Conservation (phyloP, 2,888 invertebrate species). For the Pyrrhosoma nymphula region DNA sequence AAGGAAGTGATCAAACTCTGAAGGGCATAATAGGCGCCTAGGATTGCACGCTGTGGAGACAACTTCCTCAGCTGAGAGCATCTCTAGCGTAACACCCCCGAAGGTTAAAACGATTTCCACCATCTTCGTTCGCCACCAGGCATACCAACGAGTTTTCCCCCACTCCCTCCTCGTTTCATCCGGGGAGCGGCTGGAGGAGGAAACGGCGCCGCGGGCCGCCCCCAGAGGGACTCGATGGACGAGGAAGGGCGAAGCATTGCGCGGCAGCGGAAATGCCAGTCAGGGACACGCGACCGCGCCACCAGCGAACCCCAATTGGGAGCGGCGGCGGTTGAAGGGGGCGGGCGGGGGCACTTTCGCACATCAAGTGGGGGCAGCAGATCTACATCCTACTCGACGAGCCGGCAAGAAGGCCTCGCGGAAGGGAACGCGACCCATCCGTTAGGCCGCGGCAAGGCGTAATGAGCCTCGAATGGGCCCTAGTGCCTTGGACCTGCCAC, state of each 20-base stretch:
- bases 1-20: too few species aligned
- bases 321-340: neutral
- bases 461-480: neutral
- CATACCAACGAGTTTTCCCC: too few species aligned
- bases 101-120: too few species aligned
- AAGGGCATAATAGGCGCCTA: too few species aligned
- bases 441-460: too few species aligned
- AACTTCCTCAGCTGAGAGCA: too few species aligned
- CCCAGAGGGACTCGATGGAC: neutral
- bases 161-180: too few species aligned
- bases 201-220: constrained; percentile 37
- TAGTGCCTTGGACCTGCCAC: neutral
- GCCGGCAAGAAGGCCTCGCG: neutral
- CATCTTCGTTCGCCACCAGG: too few species aligned
- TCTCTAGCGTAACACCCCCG: too few species aligned
- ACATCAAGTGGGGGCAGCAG: neutral
- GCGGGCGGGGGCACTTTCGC: neutral
- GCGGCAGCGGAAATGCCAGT: constrained; percentile 39
- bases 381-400: neutral
- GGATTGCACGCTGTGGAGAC: too few species aligned
- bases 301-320: neutral
- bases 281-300: constrained; percentile 56
- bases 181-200: neutral
- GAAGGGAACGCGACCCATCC: neutral
- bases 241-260: constrained; percentile 35